phyloP scores from a whole-genome alignment of 2,797 vertebrate species.

The Etheostoma nigrum region DNA sequence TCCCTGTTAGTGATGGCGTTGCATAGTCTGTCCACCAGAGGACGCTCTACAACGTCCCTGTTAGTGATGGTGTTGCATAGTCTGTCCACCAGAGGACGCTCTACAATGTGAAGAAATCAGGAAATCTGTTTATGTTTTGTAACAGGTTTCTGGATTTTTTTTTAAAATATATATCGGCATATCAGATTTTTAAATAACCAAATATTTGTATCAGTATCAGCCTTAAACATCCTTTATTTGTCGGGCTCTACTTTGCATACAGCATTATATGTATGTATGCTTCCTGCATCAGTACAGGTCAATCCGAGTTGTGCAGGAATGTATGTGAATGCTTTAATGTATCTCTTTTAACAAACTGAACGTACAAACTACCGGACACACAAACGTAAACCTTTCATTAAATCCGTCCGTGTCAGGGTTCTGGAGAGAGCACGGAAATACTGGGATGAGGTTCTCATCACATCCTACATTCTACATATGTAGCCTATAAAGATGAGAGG shows the following conservation, averaged over 20 bases:
- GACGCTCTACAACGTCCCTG: no score
- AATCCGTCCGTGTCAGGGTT: neutral
- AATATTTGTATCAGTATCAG: no score
- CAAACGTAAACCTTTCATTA: neutral
- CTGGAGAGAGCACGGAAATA: neutral
- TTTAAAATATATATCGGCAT: no score
- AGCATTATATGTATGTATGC: neutral
- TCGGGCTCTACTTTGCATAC: neutral
- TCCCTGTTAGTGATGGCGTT: no score
- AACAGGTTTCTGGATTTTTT: no score
- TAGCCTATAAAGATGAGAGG: neutral
- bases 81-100: no score
- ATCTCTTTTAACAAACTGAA: neutral
- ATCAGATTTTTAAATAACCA: no score
- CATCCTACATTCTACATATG: neutral
- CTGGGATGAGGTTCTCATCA: neutral
- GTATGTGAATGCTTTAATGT: neutral
- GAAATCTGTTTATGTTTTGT: no score
- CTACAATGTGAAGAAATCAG: no score
- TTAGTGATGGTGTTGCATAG: no score
- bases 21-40: no score
- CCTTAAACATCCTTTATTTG: no score
- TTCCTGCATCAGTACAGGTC: constrained; percentile 21
- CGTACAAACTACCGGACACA: neutral
- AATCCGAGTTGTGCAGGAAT: neutral